Percentiles rank a stretch among this genome's conserved stretches.
Evolutionary conservation across 2,888 invertebrate genomes (phyloP).

Genomic region (Oscheius sp.): DNA sequence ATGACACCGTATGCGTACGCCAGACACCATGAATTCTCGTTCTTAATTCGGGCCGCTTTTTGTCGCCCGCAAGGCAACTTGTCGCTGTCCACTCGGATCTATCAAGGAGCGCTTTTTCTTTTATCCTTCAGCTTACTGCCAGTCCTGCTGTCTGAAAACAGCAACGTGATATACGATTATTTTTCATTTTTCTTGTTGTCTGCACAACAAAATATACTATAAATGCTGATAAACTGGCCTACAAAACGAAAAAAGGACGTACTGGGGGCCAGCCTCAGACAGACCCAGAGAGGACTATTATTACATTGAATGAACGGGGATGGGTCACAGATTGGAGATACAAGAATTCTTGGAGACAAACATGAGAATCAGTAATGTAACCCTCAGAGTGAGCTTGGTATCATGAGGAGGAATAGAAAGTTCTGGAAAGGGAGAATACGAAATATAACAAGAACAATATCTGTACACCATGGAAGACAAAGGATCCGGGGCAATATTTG

Average conservation of each 20-base stretch:
- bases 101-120: constrained; percentile 2
- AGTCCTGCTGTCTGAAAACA: not conserved
- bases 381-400: constrained; percentile 16
- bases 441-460: not conserved
- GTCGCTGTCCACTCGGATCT: constrained; percentile 19
- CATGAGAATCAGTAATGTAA: constrained; percentile 22
- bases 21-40: constrained; percentile 27
- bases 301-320: not conserved
- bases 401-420: not conserved
- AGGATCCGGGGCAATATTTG: constrained; percentile 2
- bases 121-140: constrained; percentile 4
- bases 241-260: constrained; percentile 8
- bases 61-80: constrained; percentile 29
- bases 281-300: constrained; percentile 17
- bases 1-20: constrained; percentile 11
- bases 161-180: not conserved
- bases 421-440: not conserved
- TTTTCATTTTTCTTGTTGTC: constrained; percentile 16
- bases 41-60: constrained; percentile 34
- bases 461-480: not conserved
- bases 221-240: constrained; percentile 23
- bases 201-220: constrained; percentile 15
- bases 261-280: constrained; percentile 33
- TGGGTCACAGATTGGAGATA: not conserved
- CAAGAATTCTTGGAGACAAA: constrained; percentile 5